phyloP scores from a whole-genome alignment of 2,888 invertebrate species.

The Drosophila paracracens region DNA sequence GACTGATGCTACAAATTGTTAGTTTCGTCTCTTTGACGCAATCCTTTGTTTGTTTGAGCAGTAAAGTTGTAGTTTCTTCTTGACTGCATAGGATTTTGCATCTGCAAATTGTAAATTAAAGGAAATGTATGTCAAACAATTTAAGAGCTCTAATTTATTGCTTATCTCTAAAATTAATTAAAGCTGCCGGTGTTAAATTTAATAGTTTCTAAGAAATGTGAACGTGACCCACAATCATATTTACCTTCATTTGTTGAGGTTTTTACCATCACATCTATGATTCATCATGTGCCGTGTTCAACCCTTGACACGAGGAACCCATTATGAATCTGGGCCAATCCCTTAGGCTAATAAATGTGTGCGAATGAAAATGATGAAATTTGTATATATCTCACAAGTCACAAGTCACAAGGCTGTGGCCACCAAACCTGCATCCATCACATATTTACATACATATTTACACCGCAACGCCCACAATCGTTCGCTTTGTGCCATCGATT shows the following conservation, averaged over 20 bases:
- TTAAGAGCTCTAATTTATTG: no score
- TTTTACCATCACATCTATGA: slow-evolving; percentile 16
- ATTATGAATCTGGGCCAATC: slow-evolving; percentile 50
- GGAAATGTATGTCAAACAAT: background rate
- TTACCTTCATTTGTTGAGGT: slow-evolving; percentile 5
- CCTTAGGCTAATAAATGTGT: slow-evolving; percentile 31
- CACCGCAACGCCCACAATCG: slow-evolving; percentile 23
- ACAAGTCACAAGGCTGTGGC: slow-evolving; percentile 64
- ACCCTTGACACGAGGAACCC: slow-evolving; percentile 67
- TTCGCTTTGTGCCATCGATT: slow-evolving; percentile 16
- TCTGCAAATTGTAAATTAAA: background rate
- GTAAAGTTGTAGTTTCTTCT: background rate
- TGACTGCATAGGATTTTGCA: background rate
- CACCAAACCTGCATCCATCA: slow-evolving; percentile 7
- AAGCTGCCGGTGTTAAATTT: background rate
- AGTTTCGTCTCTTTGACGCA: background rate
- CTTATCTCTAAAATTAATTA: background rate
- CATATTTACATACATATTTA: background rate
- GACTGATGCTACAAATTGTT: background rate
- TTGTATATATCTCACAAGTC: slow-evolving; percentile 65
- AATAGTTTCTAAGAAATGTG: background rate
- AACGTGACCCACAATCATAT: background rate
- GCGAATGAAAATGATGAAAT: slow-evolving; percentile 60
- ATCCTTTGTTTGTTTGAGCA: background rate
- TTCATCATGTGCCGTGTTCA: slow-evolving; percentile 50